These are phyloP conservation scores for Hemithea aestivaria DNA, from an alignment of 2,888 invertebrate species.

Conservation along the genomic window DNA sequence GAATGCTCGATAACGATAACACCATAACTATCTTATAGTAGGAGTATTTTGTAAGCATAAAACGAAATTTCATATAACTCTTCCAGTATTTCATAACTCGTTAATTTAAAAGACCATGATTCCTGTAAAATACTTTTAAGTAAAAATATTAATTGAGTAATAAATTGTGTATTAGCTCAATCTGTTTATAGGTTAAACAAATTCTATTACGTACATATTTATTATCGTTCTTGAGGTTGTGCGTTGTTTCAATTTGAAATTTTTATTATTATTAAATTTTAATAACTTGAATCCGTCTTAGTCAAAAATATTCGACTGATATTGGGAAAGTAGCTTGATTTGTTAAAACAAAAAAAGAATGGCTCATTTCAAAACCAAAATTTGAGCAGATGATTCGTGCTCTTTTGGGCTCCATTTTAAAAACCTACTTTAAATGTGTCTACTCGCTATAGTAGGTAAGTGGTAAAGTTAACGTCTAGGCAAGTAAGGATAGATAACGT, in stretches of 20 bases:
- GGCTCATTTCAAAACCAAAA: no score
- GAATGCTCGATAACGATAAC: constrained; percentile 48
- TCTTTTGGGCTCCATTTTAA: background rate
- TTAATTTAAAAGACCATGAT: constrained; percentile 27
- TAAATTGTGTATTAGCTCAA: constrained; percentile 57
- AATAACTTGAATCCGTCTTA: constrained; percentile 64
- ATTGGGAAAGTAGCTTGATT: constrained; percentile 38
- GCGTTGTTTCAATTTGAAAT: constrained; percentile 55
- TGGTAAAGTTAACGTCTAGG: constrained; percentile 12
- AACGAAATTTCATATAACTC: constrained; percentile 43
- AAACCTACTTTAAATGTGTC: background rate
- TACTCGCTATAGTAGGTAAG: constrained; percentile 8
- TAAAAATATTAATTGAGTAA: constrained; percentile 36
- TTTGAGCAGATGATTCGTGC: no score
- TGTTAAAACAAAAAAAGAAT: background rate
- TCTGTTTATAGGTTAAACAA: constrained; percentile 63
- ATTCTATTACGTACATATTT: constrained; percentile 43
- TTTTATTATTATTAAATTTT: constrained; percentile 31
- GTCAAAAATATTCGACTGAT: constrained; percentile 58
- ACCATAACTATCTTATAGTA: constrained; percentile 46
- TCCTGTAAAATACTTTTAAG: constrained; percentile 29
- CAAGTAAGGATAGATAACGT: constrained; percentile 9
- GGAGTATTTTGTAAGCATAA: constrained; percentile 43
- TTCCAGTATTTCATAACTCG: constrained; percentile 35
- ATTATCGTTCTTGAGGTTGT: constrained; percentile 61